Evolutionary conservation across 2,888 invertebrate genomes (phyloP).

Genomic region (Drosophila neutralis): DNA sequence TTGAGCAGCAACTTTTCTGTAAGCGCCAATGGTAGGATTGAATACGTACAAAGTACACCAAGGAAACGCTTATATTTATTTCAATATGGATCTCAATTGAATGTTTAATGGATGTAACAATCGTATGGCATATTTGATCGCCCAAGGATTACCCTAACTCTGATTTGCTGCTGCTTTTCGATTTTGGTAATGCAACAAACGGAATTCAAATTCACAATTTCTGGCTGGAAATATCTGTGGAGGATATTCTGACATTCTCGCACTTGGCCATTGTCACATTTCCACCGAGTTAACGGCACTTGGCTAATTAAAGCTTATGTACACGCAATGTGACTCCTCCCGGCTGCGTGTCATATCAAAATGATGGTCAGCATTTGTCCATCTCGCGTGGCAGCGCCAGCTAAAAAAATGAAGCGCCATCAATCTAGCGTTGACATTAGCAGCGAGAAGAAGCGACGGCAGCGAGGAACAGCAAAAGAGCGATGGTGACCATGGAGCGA

Average conservation of each 20-base stretch:
- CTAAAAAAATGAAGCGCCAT: constrained; percentile 70
- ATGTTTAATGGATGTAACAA: constrained; percentile 48
- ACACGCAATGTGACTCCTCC: constrained; percentile 35
- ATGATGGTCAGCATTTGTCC: constrained; percentile 65
- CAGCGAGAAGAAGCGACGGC: constrained; percentile 23
- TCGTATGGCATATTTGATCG: constrained; percentile 18
- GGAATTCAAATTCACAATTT: constrained; percentile 25
- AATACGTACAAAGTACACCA: background rate
- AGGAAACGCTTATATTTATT: constrained; percentile 37
- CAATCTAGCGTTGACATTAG: constrained; percentile 70
- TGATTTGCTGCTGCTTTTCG: constrained; percentile 10
- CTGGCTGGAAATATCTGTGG: constrained; percentile 7
- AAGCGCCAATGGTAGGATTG: constrained; percentile 6
- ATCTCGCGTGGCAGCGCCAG: constrained; percentile 59
- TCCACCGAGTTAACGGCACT: constrained; percentile 16
- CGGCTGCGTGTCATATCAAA: constrained; percentile 31
- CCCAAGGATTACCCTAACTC: background rate
- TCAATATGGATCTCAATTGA: constrained; percentile 48
- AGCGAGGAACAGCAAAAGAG: constrained; percentile 4
- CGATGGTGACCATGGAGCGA: constrained; percentile 17
- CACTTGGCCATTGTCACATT: constrained; percentile 10
- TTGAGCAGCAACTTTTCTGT: constrained; percentile 4
- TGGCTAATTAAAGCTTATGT: constrained; percentile 51
- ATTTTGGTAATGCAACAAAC: constrained; percentile 10
- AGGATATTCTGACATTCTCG: background rate